phyloP scores from a whole-genome alignment of 2,113 vertebrate species.

The Ailurus styani region DNA sequence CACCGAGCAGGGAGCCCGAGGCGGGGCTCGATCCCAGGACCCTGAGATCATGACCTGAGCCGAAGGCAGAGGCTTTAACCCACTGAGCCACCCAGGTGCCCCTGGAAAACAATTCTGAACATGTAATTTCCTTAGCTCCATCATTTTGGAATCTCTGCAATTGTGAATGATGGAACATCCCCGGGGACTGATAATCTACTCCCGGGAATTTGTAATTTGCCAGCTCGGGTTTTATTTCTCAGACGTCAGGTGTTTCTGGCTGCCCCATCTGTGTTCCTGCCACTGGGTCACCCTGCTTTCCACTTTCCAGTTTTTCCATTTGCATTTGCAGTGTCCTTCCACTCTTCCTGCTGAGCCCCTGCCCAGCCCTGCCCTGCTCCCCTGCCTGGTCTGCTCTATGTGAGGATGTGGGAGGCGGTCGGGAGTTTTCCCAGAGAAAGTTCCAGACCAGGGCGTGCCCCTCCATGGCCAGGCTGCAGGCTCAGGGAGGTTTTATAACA shows the following conservation, averaged over 20 bases:
- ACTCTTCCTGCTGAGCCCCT: neutral
- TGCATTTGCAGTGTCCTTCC: too few species aligned
- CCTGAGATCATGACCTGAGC: too few species aligned
- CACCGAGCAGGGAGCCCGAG: too few species aligned
- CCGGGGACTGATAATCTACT: neutral
- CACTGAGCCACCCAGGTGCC: too few species aligned
- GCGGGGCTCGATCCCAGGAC: too few species aligned
- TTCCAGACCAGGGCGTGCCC: neutral
- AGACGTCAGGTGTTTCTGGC: accelerated
- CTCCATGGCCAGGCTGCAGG: neutral
- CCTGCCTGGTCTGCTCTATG: neutral
- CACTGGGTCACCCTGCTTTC: neutral
- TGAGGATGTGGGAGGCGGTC: neutral
- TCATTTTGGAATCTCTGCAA: neutral
- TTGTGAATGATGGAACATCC: neutral
- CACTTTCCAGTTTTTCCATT: too few species aligned
- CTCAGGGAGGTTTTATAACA: neutral
- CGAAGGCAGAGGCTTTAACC: too few species aligned
- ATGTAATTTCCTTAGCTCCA: neutral
- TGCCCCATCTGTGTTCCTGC: too few species aligned
- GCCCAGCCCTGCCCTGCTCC: accelerated
- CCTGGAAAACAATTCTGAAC: neutral
- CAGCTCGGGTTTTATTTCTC: too few species aligned
- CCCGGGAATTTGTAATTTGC: neutral
- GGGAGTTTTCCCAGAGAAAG: neutral